Evolutionary conservation across 1,140 invertebrate species (phyloP).

Genomic region (Drosophila oshimai): DNA sequence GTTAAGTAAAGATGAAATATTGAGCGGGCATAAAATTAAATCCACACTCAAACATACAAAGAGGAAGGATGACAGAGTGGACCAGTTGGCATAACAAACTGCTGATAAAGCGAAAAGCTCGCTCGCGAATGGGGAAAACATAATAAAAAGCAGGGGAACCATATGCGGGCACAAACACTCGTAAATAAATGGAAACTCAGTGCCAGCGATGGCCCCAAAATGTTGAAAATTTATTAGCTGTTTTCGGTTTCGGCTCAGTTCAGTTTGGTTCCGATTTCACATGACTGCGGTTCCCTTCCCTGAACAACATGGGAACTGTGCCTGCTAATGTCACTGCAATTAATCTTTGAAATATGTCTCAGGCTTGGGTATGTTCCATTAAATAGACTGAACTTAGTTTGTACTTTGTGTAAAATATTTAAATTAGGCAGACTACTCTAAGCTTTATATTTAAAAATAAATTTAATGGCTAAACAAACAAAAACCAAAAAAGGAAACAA

Average conservation of each 20-base stretch:
- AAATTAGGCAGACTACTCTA: too few species aligned
- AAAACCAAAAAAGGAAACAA: too few species aligned
- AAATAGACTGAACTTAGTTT: too few species aligned
- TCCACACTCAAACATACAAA: constrained; percentile 49
- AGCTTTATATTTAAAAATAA: too few species aligned
- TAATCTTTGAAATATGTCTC: neutral
- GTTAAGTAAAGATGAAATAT: constrained; percentile 62
- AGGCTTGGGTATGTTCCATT: neutral
- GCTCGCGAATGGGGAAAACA: constrained; percentile 51
- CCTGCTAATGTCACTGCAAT: neutral
- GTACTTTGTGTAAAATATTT: too few species aligned
- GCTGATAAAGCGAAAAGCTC: constrained; percentile 69
- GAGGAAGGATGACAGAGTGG: neutral
- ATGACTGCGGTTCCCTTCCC: constrained; percentile 4
- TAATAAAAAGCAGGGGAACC: constrained; percentile 39
- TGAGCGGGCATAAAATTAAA: constrained; percentile 65
- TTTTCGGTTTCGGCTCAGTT: constrained; percentile 1
- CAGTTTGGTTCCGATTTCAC: constrained; percentile 14
- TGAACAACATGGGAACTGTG: constrained; percentile 2
- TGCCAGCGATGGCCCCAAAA: constrained; percentile 15
- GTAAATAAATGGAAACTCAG: constrained; percentile 42
- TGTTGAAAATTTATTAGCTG: constrained; percentile 61
- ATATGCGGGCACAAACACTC: constrained; percentile 40
- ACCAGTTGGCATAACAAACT: constrained; percentile 61
- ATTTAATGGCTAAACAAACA: too few species aligned